A percentile compares a stretch with the other conserved stretches of the same genome.
phyloP scores from a whole-genome alignment of 1,140 invertebrate genomes.

The Holotrichia oblita region DNA sequence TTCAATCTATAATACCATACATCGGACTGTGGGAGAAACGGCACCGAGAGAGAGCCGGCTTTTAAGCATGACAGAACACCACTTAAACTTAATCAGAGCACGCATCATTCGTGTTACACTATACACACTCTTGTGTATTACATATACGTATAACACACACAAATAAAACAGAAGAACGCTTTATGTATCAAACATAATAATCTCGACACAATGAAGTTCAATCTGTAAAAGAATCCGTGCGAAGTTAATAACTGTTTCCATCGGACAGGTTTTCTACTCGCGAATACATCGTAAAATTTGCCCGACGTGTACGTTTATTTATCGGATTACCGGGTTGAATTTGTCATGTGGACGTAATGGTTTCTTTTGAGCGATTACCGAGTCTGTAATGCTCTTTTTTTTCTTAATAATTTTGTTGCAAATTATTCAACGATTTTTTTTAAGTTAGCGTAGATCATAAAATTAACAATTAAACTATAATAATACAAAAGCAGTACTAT shows the following conservation, averaged over 20 bases:
- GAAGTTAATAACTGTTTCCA: not conserved
- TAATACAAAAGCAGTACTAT: no score
- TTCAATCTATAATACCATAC: conserved; percentile 25
- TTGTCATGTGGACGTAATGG: no score
- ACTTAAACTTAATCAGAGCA: conserved; percentile 20
- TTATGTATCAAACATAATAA: conserved; percentile 35
- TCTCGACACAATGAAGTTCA: conserved; percentile 15
- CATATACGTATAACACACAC: not conserved
- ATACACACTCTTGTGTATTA: not conserved
- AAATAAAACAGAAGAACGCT: not conserved
- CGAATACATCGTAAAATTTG: not conserved
- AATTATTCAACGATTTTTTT: no score
- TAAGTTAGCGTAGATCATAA: no score
- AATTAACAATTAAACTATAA: no score
- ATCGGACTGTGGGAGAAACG: no score
- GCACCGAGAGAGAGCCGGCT: not conserved
- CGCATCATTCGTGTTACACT: not conserved
- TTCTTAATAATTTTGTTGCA: no score
- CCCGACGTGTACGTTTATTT: not conserved
- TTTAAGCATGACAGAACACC: conserved; percentile 30
- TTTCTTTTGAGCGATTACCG: no score
- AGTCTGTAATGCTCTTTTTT: no score
- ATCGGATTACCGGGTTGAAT: no score
- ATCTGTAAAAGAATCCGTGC: conserved; percentile 3
- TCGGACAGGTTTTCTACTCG: not conserved